These are phyloP conservation scores for Streptopelia turtur DNA, from an alignment of 2,797 vertebrate genomes.

Conservation along the genomic window DNA sequence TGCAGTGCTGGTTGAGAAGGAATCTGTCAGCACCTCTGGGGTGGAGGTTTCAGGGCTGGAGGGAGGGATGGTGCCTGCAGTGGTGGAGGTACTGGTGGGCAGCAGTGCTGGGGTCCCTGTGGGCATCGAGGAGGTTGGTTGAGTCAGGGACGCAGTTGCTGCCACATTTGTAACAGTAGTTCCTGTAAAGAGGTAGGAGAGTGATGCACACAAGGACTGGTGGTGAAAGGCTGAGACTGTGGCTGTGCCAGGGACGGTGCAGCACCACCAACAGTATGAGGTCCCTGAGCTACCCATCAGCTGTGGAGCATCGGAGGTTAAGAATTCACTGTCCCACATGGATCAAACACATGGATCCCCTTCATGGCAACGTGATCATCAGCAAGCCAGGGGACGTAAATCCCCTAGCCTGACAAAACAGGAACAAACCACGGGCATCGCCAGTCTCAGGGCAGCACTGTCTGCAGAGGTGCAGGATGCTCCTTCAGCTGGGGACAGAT, in stretches of 20 bases:
- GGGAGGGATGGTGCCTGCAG: neutral
- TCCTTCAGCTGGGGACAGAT: neutral
- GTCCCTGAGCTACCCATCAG: accelerated
- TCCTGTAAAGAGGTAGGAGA: neutral
- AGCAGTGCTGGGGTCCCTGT: accelerated
- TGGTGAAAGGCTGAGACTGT: neutral
- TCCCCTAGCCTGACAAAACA: too few relatives aligned
- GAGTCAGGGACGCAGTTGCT: accelerated
- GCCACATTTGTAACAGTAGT: accelerated
- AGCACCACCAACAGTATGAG: neutral
- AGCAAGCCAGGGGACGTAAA: too few relatives aligned
- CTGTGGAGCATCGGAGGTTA: accelerated
- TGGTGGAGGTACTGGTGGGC: neutral
- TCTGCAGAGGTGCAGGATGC: neutral
- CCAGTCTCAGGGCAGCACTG: neutral
- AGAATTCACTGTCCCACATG: neutral
- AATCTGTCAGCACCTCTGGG: neutral
- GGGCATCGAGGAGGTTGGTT: neutral
- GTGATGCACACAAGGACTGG: neutral
- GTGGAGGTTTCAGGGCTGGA: neutral
- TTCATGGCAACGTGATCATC: accelerated
- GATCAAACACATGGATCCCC: neutral
- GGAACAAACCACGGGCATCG: too few relatives aligned
- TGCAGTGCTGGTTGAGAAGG: neutral
- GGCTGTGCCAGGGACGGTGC: accelerated